Evolutionary conservation across 2,888 invertebrate species (phyloP).

Genomic region (Endotricha flammealis): DNA sequence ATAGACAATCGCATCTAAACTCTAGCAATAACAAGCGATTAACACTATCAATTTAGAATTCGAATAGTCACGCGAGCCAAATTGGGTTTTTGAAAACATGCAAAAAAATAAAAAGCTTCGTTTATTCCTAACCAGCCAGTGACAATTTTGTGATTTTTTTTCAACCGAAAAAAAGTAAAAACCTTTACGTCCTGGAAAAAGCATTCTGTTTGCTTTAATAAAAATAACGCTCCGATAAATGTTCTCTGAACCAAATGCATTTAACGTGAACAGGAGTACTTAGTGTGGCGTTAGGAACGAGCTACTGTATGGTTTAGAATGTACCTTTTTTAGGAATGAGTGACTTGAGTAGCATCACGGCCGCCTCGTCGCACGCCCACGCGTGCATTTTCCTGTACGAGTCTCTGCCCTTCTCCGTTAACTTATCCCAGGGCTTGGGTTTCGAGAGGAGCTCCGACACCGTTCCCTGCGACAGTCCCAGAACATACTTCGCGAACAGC

Average conservation of each 20-base stretch:
- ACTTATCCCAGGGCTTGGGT: constrained; percentile 99
- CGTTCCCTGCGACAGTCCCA: constrained; percentile 97
- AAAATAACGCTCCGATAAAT: too few species aligned
- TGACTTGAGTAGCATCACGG: constrained; percentile 97
- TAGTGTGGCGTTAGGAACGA: constrained; percentile 26
- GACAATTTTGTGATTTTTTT: constrained; percentile 9
- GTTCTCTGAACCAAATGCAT: too few species aligned
- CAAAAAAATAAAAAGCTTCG: constrained; percentile 8
- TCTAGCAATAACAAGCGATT: constrained; percentile 6
- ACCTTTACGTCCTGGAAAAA: too few species aligned
- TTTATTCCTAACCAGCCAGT: constrained; percentile 16
- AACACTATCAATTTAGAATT: constrained; percentile 3
- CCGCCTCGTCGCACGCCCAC: constrained; percentile 98
- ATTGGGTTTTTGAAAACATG: not conserved
- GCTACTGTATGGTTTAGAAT: constrained; percentile 54
- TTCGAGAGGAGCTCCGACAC: constrained; percentile 98
- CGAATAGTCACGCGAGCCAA: constrained; percentile 5
- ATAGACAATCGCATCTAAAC: not conserved
- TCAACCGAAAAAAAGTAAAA: constrained; percentile 5
- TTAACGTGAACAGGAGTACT: constrained; percentile 5
- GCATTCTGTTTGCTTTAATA: too few species aligned
- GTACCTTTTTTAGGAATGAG: constrained; percentile 98
- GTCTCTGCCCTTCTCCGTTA: constrained; percentile 99
- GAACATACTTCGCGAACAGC: constrained; percentile 98
- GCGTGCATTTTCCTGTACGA: constrained; percentile 99